phyloP scores from a whole-genome alignment of 2,888 invertebrate genomes.

The Lasioglossum malachurum region DNA sequence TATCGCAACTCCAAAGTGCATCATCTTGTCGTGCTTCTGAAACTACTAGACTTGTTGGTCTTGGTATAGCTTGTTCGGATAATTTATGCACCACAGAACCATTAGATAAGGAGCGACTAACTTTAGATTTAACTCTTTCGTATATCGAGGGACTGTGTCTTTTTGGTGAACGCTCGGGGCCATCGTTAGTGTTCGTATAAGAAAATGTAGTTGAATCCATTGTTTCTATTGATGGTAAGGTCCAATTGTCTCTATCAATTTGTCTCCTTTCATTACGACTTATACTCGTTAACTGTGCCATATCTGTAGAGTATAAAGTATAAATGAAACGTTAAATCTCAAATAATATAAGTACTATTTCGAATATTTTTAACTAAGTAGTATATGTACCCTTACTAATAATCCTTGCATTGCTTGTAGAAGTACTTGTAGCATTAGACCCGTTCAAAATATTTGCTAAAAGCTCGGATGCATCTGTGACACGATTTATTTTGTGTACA shows the following conservation, averaged over 20 bases:
- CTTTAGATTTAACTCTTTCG: conserved; percentile 86
- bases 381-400: conserved; percentile 63
- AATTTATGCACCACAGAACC: conserved; percentile 88
- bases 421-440: conserved; percentile 70
- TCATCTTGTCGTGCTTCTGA: conserved; percentile 84
- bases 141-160: conserved; percentile 85
- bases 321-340: conserved; percentile 10
- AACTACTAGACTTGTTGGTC: conserved; percentile 88
- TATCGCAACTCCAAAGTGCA: conserved; percentile 89
- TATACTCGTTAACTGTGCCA: conserved; percentile 82
- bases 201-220: conserved; percentile 78
- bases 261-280: conserved; percentile 76
- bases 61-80: conserved; percentile 85
- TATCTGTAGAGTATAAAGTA: conserved; percentile 66
- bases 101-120: conserved; percentile 88
- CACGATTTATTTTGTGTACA: conserved; percentile 75
- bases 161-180: conserved; percentile 85
- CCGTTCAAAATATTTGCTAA: conserved; percentile 77
- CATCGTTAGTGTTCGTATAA: conserved; percentile 76
- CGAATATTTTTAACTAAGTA: background rate
- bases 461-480: conserved; percentile 75
- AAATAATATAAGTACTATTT: background rate
- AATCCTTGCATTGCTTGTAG: conserved; percentile 64
- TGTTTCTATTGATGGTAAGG: conserved; percentile 79
- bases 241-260: conserved; percentile 81